Percentiles rank a stretch among this genome's conserved stretches.
Evolutionary conservation across 2,888 invertebrate species (phyloP).

Genomic region (Dicyrtomina minuta): DNA sequence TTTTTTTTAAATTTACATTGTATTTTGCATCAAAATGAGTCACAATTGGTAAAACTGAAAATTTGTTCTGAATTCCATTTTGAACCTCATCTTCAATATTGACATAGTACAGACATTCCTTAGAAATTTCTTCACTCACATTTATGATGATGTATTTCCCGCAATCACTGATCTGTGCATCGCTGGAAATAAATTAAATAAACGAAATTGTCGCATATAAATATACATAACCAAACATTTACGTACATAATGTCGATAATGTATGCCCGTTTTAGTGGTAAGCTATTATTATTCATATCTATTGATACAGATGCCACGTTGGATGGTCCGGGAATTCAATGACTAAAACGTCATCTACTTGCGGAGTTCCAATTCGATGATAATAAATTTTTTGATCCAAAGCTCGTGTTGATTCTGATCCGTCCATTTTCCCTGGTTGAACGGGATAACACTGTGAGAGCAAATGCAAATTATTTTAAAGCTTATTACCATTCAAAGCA

Average conservation of each 20-base stretch:
- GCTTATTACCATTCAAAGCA: too few species aligned
- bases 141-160: constrained; percentile 82
- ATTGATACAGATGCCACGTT: constrained; percentile 73
- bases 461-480: not conserved
- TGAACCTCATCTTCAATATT: not conserved
- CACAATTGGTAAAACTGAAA: constrained; percentile 67
- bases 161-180: constrained; percentile 82
- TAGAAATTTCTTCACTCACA: constrained; percentile 83
- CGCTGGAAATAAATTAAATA: constrained; percentile 62
- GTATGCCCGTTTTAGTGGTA: too few species aligned
- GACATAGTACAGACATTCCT: constrained; percentile 56
- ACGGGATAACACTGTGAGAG: constrained; percentile 72
- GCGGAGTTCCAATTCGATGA: constrained; percentile 81
- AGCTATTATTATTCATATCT: not conserved
- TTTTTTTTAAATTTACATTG: constrained; percentile 42
- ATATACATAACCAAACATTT: too few species aligned
- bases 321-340: constrained; percentile 90
- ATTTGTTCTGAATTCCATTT: not conserved
- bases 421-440: constrained; percentile 79
- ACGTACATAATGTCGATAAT: too few species aligned
- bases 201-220: too few species aligned
- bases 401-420: constrained; percentile 83
- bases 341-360: constrained; percentile 79
- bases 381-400: constrained; percentile 90
- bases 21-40: constrained; percentile 72